Base-by-base conservation (phyloP, 2,888 invertebrate species). In the Endotricha flammealis region DNA sequence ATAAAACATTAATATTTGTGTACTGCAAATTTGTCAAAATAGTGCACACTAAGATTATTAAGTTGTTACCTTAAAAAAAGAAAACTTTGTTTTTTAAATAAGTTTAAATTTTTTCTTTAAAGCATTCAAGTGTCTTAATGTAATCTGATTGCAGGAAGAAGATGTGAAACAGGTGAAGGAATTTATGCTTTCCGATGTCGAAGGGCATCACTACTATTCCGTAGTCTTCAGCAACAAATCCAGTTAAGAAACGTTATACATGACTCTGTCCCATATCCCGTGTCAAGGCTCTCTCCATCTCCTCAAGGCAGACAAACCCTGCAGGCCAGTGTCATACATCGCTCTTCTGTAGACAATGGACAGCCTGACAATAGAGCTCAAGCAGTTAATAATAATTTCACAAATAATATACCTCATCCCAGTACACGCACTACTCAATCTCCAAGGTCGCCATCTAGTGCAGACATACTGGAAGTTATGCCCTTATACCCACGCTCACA, bases 101-200 rank as follows among this genome's bases (percentile, higher is more conserved):
- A 6, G 4, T 35, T 34, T 5, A 20, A 29, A 27, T 30, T 10
- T 25, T 29, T 37, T 23, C 22, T 35, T 12, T 32, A 10, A 24
- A 7, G 24, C 4, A 20, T 11, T 16, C 17, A 24, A 3, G 22
- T 24, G 10, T 24, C 2, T 1, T 14, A 29, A 8, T 36, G 88
- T n/a, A n/a, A 65, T 87, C 34, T 48, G 11, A 9, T 65, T 76
- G 40, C 56, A 87, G 92, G 93, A 6, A 83, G 93, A 47, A 86
- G 93, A 44, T 97, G 97, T 74, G 91, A 93, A 32, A 97, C 97
- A 1, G 98, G 98, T 0, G 93, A 95, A 46, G 98, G 98, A 4
- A 96, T 98, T 54, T 98, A 96, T 80, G 97, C 95, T 11, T 98
- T 98, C 75, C 92, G 92, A 52, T 97, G 98, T 70, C 89, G 91